These are phyloP conservation scores for Cephus pygmeus DNA, from an alignment of 2,888 invertebrate species.

Conservation along the genomic window DNA sequence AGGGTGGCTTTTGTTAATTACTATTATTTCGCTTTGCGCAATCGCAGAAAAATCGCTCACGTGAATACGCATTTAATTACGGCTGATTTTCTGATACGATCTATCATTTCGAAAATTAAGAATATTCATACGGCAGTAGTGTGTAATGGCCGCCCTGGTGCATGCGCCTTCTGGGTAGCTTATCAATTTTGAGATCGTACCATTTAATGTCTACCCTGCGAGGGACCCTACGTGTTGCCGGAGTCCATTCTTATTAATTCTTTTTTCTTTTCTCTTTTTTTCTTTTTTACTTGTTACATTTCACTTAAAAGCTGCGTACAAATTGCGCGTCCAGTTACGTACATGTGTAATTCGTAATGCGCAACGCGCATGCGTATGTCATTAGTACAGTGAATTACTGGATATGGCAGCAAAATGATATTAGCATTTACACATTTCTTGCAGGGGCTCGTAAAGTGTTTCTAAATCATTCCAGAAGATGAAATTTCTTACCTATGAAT, in stretches of 20 bases:
- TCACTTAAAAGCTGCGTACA: neutral
- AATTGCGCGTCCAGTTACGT: neutral
- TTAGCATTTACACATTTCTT: neutral
- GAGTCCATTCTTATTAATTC: neutral
- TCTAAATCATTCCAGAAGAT: neutral
- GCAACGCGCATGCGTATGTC: neutral
- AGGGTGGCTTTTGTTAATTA: conserved; percentile 1
- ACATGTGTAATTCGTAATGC: neutral
- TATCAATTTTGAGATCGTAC: neutral
- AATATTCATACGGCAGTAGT: neutral
- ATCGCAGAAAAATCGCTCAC: conserved; percentile 5
- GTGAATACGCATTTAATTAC: conserved; percentile 1
- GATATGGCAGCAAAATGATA: neutral
- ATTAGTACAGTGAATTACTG: neutral
- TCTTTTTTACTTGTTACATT: neutral
- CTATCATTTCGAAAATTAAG: neutral
- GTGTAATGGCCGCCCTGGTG: neutral
- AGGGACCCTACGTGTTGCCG: neutral
- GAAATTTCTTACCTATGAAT: neutral
- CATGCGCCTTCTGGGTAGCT: neutral
- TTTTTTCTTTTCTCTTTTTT: neutral
- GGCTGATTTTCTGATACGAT: neutral
- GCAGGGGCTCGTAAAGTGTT: neutral
- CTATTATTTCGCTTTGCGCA: neutral
- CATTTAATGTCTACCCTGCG: neutral